Evolutionary conservation across 1,140 invertebrate species (phyloP), one percentile per base, ranked within the genome.

Genomic region (Drosophila aff.): DNA sequence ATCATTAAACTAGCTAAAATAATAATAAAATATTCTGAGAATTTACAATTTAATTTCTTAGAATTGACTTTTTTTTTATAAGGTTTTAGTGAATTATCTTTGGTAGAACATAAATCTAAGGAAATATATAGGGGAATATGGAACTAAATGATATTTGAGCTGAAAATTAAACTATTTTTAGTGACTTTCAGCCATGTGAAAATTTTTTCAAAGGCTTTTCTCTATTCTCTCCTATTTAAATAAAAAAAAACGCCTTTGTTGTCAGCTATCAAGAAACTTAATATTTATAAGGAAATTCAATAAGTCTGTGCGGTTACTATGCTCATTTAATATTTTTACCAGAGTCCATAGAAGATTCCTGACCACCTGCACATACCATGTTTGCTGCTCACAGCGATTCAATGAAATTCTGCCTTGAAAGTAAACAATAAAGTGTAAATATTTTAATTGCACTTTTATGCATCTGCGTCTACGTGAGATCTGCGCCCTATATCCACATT

Each of bases 381-480:
- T 15, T 49, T 31, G 2, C 3, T 31, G 53, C 53, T n/a, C 47
- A 33, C 71, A 15, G 26, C 68, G 21, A 53, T 74, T 59, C 38
- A 60, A 44, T 33, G 33, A 44, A 52, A 62, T 47, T 53, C 40
- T 13, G 5, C 26, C 53, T 52, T 26, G 47, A 55, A 55, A 49
- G 13, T 43, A 28, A 47, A 63, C 33, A 59, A 64, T 64, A 1
- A 59, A 62, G 13, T 55, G 28, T 41, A 62, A 57, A 26, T 64
- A 44, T 43, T 67, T 76, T 76, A 68, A 67, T 59, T 71, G 62
- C 52, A 52, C 26, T 67, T 82, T 63, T 55, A 73, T 76, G 36
- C 13, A 47, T 10, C 18, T 21, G 41, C 8, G 36, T 68, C 31
- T 68, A 82, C 83, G 83, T 86, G 79, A 82, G 23, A 41, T 67